phyloP scores from a whole-genome alignment of 2,113 vertebrate species.

The Pleuronectes platessa region DNA sequence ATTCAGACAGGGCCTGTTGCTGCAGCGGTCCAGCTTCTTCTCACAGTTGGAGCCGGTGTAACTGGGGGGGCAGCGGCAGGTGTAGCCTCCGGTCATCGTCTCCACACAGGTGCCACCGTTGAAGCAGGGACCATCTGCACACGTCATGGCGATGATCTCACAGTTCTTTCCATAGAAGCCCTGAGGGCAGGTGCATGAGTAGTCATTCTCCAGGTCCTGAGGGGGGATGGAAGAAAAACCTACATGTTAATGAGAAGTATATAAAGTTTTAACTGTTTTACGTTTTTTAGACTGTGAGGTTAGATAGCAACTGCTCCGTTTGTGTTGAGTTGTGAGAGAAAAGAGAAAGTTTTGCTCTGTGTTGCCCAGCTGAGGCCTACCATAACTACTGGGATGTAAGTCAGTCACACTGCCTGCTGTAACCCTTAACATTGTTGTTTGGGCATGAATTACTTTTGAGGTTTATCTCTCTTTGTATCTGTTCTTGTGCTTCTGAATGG shows the following conservation, averaged over 20 bases:
- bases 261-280: background rate
- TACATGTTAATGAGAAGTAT: conserved; percentile 2
- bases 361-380: too few relatives aligned
- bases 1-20: conserved; percentile 85
- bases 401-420: too few relatives aligned
- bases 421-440: too few relatives aligned
- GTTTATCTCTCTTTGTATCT: too few relatives aligned
- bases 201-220: conserved; percentile 87
- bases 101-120: conserved; percentile 89
- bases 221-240: background rate
- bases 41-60: conserved; percentile 95
- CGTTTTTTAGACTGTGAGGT: too few relatives aligned
- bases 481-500: too few relatives aligned
- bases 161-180: conserved; percentile 93
- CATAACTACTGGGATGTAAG: too few relatives aligned
- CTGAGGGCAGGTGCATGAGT: conserved; percentile 89
- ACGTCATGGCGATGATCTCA: conserved; percentile 92
- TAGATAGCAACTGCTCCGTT: too few relatives aligned
- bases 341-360: too few relatives aligned
- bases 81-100: conserved; percentile 83
- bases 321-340: too few relatives aligned
- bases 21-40: conserved; percentile 92
- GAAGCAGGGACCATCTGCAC: conserved; percentile 91
- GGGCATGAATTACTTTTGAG: too few relatives aligned
- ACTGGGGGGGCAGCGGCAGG: conserved; percentile 85